A percentile compares a stretch with the other conserved stretches of the same genome.
phyloP scores from a whole-genome alignment of 2,113 vertebrate genomes.

The Corythoichthys haematopterus region DNA sequence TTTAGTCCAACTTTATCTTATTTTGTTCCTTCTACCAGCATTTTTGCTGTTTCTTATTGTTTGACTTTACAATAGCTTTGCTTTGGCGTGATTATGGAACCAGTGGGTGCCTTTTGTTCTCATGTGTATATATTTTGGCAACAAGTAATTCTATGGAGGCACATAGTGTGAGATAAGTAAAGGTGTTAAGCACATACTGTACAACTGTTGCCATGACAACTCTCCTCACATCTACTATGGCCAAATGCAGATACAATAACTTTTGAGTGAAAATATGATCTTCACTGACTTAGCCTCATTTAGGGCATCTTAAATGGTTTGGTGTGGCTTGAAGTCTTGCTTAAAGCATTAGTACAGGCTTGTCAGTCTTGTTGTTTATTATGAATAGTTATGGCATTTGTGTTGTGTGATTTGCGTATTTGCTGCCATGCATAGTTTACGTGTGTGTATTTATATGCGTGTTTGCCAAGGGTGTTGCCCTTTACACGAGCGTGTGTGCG shows the following conservation, averaged over 20 bases:
- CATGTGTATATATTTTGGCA: slow-evolving; percentile 22
- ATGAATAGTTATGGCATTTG: slow-evolving; percentile 26
- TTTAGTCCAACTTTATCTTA: not conserved
- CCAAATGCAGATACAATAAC: slow-evolving; percentile 16
- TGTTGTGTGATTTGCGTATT: slow-evolving; percentile 37
- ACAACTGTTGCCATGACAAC: slow-evolving; percentile 51
- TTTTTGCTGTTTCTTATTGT: not conserved
- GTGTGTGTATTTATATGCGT: slow-evolving; percentile 3
- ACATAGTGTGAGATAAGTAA: slow-evolving; percentile 28
- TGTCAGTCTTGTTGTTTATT: slow-evolving; percentile 21
- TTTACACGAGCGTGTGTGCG: slow-evolving; percentile 5
- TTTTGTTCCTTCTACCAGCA: not conserved
- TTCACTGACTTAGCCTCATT: too few species aligned
- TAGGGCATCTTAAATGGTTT: too few species aligned
- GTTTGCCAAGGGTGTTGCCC: slow-evolving; percentile 3
- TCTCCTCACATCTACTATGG: slow-evolving; percentile 21
- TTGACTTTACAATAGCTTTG: not conserved
- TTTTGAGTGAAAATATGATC: not conserved
- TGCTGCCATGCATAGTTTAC: slow-evolving; percentile 17
- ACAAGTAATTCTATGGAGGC: slow-evolving; percentile 6
- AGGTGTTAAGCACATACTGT: slow-evolving; percentile 20
- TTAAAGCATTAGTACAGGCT: slow-evolving; percentile 4
- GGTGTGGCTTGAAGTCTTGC: not conserved
- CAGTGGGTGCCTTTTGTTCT: not conserved
- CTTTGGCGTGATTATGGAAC: not conserved